Evolutionary conservation across 2,888 invertebrate genomes (phyloP).

Genomic region (Trissolcus brochymenae): DNA sequence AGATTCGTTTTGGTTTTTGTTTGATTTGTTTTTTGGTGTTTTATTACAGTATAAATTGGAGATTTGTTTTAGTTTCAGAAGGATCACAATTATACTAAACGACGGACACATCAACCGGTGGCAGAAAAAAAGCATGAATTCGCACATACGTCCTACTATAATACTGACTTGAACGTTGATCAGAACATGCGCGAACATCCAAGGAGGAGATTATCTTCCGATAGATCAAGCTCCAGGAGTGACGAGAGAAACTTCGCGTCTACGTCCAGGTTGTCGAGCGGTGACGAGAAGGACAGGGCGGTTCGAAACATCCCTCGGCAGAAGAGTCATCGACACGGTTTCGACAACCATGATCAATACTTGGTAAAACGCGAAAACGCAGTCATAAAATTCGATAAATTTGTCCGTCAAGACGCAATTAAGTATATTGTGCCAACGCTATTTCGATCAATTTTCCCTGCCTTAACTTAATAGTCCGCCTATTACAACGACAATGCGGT

Average conservation of each 20-base stretch:
- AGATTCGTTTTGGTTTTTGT: neutral
- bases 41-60: neutral
- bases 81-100: constrained; percentile 7
- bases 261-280: neutral
- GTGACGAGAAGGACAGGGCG: neutral
- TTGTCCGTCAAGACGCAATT: constrained; percentile 31
- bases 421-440: constrained; percentile 12
- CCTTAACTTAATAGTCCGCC: constrained; percentile 14
- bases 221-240: constrained; percentile 21
- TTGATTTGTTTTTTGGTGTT: neutral
- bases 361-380: constrained; percentile 10
- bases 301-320: constrained; percentile 2
- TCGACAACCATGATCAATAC: constrained; percentile 12
- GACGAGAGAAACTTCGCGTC: constrained; percentile 9
- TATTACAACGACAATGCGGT: constrained; percentile 18
- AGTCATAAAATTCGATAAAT: constrained; percentile 23
- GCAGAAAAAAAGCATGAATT: constrained; percentile 15
- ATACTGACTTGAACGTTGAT: constrained; percentile 1
- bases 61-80: neutral
- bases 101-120: constrained; percentile 3
- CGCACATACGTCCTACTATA: constrained; percentile 4
- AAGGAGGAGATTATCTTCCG: constrained; percentile 11
- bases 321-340: neutral
- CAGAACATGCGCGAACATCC: neutral
- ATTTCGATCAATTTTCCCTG: constrained; percentile 25